Evolutionary conservation across 1,140 invertebrate species (phyloP).

Genomic region (Pectinophora gossypiella): DNA sequence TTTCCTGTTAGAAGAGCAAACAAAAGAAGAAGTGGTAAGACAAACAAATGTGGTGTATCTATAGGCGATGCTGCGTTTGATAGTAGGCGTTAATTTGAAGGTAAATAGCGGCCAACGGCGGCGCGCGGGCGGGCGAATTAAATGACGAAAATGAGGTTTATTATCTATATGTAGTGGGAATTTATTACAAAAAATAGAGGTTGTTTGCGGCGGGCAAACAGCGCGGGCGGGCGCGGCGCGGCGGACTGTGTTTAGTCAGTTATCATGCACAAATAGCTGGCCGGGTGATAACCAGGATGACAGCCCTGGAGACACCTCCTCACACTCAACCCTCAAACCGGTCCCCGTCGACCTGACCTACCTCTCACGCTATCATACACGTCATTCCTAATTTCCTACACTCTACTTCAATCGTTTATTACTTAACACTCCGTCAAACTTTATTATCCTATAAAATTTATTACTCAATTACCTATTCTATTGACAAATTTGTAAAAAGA

Average conservation of each 20-base stretch:
- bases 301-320: neutral
- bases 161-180: slow-evolving; percentile 4
- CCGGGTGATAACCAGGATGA: neutral
- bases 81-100: slow-evolving; percentile 56
- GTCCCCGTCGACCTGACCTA: no score
- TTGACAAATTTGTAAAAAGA: no score
- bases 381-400: no score
- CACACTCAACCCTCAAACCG: no score
- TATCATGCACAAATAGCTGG: slow-evolving; percentile 52
- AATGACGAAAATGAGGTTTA: neutral
- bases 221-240: slow-evolving; percentile 52
- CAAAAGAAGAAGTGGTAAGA: slow-evolving; percentile 50
- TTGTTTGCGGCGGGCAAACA: slow-evolving; percentile 47
- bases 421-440: no score
- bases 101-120: neutral
- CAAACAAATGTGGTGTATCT: slow-evolving; percentile 58
- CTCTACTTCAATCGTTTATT: no score
- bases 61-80: slow-evolving; percentile 62
- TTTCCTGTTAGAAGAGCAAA: slow-evolving; percentile 66
- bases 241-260: slow-evolving; percentile 48
- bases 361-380: no score
- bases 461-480: no score
- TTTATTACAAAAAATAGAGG: slow-evolving; percentile 35
- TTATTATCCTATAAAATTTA: no score
- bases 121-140: neutral